Evolutionary conservation across 2,113 vertebrate species (phyloP).

Genomic region (Ellobius talpinus): DNA sequence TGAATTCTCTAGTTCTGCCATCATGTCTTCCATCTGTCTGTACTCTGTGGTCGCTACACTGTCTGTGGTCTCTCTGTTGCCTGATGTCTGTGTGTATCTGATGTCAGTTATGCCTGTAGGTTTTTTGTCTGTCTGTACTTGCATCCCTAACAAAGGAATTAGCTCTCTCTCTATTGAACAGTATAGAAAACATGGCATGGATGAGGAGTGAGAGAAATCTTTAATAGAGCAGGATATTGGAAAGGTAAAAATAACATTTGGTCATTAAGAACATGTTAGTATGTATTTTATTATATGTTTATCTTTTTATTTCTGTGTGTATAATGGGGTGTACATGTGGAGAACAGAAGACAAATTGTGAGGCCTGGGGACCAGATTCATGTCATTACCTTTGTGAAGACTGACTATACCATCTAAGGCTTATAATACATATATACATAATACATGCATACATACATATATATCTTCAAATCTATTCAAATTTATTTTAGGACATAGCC

Average conservation of each 20-base stretch:
- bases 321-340: neutral
- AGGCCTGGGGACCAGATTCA: neutral
- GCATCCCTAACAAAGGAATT: neutral
- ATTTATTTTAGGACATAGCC: neutral
- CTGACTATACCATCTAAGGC: neutral
- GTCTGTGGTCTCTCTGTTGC: neutral
- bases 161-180: neutral
- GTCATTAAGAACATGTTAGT: neutral
- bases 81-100: neutral
- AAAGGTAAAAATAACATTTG: neutral
- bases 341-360: neutral
- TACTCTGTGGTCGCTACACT: neutral
- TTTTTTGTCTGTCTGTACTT: neutral
- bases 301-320: neutral
- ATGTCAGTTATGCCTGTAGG: neutral
- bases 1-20: neutral
- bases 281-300: neutral
- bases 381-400: neutral
- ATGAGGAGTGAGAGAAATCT: too few species aligned
- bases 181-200: neutral
- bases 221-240: neutral
- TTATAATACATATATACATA: neutral
- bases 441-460: too few species aligned
- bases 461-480: neutral
- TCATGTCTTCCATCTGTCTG: neutral